Percentiles rank a stretch among this genome's conserved stretches.
These are phyloP conservation scores for Psylliodes chrysocephalus DNA, from an alignment of 2,888 invertebrate genomes.

Conservation along the genomic window DNA sequence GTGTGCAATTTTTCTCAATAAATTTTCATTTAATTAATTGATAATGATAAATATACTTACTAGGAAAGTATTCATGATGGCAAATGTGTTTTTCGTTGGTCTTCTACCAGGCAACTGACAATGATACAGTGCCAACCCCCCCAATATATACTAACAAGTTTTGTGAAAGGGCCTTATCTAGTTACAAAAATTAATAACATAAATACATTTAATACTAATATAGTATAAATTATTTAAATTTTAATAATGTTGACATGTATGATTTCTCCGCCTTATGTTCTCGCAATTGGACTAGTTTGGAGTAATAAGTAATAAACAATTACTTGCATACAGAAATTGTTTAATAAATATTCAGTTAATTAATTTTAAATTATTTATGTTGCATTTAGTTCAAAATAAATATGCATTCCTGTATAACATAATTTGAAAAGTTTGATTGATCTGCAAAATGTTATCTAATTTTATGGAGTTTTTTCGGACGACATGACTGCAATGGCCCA, in stretches of 20 bases:
- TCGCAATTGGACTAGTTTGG: constrained; percentile 36
- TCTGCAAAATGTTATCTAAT: too few relatives aligned
- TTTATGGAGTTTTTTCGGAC: too few relatives aligned
- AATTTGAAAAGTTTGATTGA: too few relatives aligned
- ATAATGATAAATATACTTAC: too few relatives aligned
- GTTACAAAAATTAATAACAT: constrained; percentile 31
- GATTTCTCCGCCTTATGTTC: constrained; percentile 28
- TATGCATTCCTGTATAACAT: too few relatives aligned
- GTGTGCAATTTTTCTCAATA: too few relatives aligned
- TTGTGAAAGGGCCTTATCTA: constrained; percentile 50
- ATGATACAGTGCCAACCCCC: constrained; percentile 20
- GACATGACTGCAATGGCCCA: too few relatives aligned
- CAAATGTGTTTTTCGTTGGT: constrained; percentile 40
- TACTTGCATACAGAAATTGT: constrained; percentile 11
- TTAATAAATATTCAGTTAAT: neutral
- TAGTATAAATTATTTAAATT: constrained; percentile 28
- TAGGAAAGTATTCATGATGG: constrained; percentile 42
- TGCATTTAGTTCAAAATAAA: neutral
- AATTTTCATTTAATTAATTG: too few relatives aligned
- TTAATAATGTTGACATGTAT: constrained; percentile 28
- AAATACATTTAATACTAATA: constrained; percentile 36
- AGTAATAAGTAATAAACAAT: constrained; percentile 5
- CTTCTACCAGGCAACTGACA: constrained; percentile 33
- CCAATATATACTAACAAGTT: constrained; percentile 51
- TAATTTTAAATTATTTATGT: constrained; percentile 4